Conservation (phyloP, 2,888 invertebrate species). For the Pseudoips prasinana region DNA sequence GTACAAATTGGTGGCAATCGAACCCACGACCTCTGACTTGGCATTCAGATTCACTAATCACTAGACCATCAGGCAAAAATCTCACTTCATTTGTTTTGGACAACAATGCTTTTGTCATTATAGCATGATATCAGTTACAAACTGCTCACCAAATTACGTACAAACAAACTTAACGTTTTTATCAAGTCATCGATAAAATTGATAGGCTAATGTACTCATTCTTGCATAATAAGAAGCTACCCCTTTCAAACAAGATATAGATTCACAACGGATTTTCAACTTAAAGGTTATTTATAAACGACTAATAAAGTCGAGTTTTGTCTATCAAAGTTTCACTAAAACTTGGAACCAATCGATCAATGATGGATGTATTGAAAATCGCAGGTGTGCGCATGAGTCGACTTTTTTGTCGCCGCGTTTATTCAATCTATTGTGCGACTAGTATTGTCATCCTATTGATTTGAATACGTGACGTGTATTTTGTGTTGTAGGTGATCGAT, state of each 20-base stretch:
- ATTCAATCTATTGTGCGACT: slow-evolving; percentile 39
- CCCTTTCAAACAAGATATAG: slow-evolving; percentile 10
- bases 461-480: slow-evolving; percentile 23
- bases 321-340: slow-evolving; percentile 2
- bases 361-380: slow-evolving; percentile 67
- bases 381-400: slow-evolving; percentile 76
- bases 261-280: slow-evolving; percentile 12
- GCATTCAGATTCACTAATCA: no score
- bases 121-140: no score
- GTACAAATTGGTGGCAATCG: no score
- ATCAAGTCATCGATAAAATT: slow-evolving; percentile 24
- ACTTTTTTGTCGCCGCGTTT: slow-evolving; percentile 53
- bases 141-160: neutral
- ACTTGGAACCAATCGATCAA: slow-evolving; percentile 67
- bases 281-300: neutral
- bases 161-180: slow-evolving; percentile 1
- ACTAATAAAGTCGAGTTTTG: slow-evolving; percentile 20
- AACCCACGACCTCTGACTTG: no score
- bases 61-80: no score
- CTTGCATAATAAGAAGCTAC: slow-evolving; percentile 13
- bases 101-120: no score
- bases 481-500: slow-evolving; percentile 3
- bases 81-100: no score
- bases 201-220: slow-evolving; percentile 26
- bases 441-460: slow-evolving; percentile 48